Evolutionary conservation across 2,888 invertebrate genomes (phyloP), one percentile per base, ranked within the genome.

Genomic region (Anaspis maculata): DNA sequence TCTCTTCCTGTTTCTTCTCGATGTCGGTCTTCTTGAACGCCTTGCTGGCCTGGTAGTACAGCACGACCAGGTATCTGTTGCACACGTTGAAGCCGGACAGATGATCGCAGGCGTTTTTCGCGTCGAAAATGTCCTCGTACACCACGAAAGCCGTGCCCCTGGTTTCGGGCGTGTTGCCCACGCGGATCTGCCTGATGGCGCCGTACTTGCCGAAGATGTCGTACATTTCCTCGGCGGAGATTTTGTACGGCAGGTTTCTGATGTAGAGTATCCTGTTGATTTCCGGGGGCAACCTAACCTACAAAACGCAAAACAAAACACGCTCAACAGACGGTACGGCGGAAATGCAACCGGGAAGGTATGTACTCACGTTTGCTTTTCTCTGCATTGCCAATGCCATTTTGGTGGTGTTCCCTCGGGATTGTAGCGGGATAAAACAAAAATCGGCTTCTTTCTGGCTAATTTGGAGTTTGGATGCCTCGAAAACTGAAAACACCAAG

Each of bases 131-230:
- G 61, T 99, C 98, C 70, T 98, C 98, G 66, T 96, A 98, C 0
- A 99, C 94, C 27, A 99, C 96, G 76, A 97, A 98, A 11, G 98
- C 98, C 16, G 98, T 98, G 30, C 98, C 98, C 64, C 94, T 78
- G 0, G 96, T 94, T 67, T 98, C 97, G 9, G 95, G 88, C 13
- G 96, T 97, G 58, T 95, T 97, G 1, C 97, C 97, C 16, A 96
- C 90, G 69, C 98, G 73, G 41, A 98, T 98, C 70, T 99, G 98
- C 51, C 98, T 70, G 46, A 98, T 97, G 2, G 98, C 97, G 51
- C 98, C 98, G 69, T 97, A 98, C 72, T 99, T 99, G 11, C 98
- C 98, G 74, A 98, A 99, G 44, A 99, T 99, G 68, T 99, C 98
- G 62, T 99, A 98, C 97, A 98, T 98, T 77, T 99, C 98, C 67